Percentiles rank a stretch among this genome's conserved stretches.
These are phyloP conservation scores for Eupithecia centaureata DNA, from an alignment of 2,888 invertebrate species.

Conservation along the genomic window DNA sequence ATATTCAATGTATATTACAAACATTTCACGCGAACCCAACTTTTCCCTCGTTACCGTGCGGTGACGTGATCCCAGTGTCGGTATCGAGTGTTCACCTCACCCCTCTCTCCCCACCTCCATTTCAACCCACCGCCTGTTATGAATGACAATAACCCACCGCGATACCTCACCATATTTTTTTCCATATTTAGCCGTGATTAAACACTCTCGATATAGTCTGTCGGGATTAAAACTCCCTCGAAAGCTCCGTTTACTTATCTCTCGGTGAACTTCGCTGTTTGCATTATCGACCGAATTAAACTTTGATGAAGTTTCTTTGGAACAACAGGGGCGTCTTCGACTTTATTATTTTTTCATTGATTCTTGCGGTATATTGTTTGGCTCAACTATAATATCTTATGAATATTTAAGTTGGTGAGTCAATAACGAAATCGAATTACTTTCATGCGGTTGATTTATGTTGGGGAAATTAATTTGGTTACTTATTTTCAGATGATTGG, in stretches of 20 bases:
- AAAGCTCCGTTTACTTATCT: slow-evolving; percentile 75
- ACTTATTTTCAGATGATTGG: slow-evolving; percentile 26
- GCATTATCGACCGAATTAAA: slow-evolving; percentile 77
- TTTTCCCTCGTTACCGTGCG: slow-evolving; percentile 61
- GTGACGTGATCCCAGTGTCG: slow-evolving; percentile 70
- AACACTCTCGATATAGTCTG: slow-evolving; percentile 70
- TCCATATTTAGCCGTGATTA: slow-evolving; percentile 81
- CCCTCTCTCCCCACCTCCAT: slow-evolving; percentile 36
- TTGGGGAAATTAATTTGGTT: slow-evolving; percentile 23
- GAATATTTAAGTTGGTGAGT: slow-evolving; percentile 32
- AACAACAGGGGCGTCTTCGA: slow-evolving; percentile 53
- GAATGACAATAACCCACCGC: slow-evolving; percentile 81
- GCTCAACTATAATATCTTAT: slow-evolving; percentile 36
- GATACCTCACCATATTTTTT: slow-evolving; percentile 76
- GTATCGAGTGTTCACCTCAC: slow-evolving; percentile 63
- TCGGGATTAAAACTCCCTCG: slow-evolving; percentile 73
- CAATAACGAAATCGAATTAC: slow-evolving; percentile 37
- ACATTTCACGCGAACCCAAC: slow-evolving; percentile 57
- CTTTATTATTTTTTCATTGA: slow-evolving; percentile 43
- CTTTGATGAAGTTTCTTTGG: slow-evolving; percentile 72
- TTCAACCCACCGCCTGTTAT: slow-evolving; percentile 64
- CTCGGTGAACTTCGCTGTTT: slow-evolving; percentile 72
- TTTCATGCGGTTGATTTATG: slow-evolving; percentile 23
- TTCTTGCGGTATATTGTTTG: slow-evolving; percentile 37
- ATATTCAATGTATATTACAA: slow-evolving; percentile 47